Evolutionary conservation across 2,113 vertebrate genomes (phyloP), one percentile per base, ranked within the genome.

Genomic region (Todiramphus saurophagus): DNA sequence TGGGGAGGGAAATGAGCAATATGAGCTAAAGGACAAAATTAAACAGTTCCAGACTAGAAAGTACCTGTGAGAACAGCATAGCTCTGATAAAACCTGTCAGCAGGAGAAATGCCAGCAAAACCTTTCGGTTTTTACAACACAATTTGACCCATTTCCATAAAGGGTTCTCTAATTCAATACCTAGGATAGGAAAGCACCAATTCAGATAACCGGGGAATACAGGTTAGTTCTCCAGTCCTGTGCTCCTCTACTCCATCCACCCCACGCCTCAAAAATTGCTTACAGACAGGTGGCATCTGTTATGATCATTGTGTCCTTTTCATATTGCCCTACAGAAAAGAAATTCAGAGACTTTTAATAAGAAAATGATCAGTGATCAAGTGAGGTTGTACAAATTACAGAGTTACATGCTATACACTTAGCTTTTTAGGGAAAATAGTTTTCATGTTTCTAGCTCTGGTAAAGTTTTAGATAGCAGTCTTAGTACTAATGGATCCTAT

Each of bases 101-200:
- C 1, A 46, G 43, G 23, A 59, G 33, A 73, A 85, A 67, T 58
- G 20, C 18, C 21, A 72, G 53, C 15, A 87, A 87, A 87, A 55
- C 46, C n/a, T 51, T 35, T 41, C 1, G 2, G 16, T 39, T 64
- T 79, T 83, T 75, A 72, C 59, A 55, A 37, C 0, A 0, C 0
- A 0, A 15, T 83, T 90, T 76, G 35, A 62, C 62, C 24, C 19
- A 10, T 28, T 46, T 88, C 69, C 46, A 16, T 46, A 37, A 33
- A 50, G 30, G 15, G 13, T 60, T 84, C 30, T 63, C 25, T 35
- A 39, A 35, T 30, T 56, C 35, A 28, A 56, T 31, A 66, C 13
- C 4, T 58, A 43, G 20, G 48, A 72, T 19, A 77, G 63, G 13
- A 84, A 77, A 83, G 20, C 55, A 64, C 18, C 23, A 43, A 5